Percentiles rank a stretch among this genome's conserved stretches.
Evolutionary conservation across 2,797 vertebrate species (phyloP).

Genomic region (Lagocephalus sceleratus): DNA sequence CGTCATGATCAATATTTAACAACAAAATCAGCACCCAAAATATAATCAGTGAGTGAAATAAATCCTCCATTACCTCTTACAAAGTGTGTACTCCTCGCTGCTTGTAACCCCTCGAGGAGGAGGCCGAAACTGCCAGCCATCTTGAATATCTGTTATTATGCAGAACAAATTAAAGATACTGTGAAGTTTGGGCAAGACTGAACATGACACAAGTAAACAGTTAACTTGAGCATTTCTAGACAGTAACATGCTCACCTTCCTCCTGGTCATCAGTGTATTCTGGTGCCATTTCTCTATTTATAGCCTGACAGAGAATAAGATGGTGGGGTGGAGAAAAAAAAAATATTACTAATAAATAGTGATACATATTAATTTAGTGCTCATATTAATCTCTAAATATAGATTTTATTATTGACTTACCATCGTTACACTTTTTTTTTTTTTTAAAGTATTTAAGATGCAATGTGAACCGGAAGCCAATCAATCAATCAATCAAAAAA

Average conservation of each 20-base stretch:
- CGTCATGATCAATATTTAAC: too few species aligned
- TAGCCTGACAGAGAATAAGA: constrained; percentile 71
- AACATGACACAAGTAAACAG: too few species aligned
- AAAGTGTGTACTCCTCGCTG: constrained; percentile 97
- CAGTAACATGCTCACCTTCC: constrained; percentile 82
- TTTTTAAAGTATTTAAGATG: too few species aligned
- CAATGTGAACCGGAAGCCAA: too few species aligned
- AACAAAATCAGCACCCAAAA: too few species aligned
- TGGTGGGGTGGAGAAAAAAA: constrained; percentile 4
- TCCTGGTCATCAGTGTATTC: constrained; percentile 88
- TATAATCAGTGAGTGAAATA: too few species aligned
- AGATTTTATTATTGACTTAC: background rate
- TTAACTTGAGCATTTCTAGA: background rate
- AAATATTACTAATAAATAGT: background rate
- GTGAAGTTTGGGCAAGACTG: too few species aligned
- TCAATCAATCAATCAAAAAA: too few species aligned
- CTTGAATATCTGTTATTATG: constrained; percentile 75
- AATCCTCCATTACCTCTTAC: constrained; percentile 87
- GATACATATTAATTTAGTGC: too few species aligned
- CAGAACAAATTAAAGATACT: background rate
- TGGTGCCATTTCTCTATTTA: constrained; percentile 82
- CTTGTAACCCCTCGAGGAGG: constrained; percentile 97
- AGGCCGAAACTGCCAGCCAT: constrained; percentile 96
- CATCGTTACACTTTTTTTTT: too few species aligned
- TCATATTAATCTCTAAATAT: too few species aligned